Conservation (phyloP, 2,113 vertebrate genomes). For the Xiphophorus couchianus region DNA sequence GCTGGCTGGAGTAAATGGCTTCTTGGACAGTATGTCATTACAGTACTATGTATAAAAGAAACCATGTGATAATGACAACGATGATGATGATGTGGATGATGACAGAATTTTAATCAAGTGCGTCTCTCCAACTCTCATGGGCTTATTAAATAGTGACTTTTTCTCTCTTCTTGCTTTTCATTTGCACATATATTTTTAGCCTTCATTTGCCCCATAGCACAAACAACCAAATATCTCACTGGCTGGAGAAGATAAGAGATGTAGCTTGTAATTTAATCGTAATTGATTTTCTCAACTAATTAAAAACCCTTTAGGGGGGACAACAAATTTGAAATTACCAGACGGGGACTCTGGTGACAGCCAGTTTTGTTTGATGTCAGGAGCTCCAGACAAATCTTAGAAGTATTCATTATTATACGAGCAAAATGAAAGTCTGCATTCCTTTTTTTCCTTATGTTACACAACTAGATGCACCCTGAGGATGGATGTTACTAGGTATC, state of each 20-base stretch:
- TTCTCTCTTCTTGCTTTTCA: conserved; percentile 13
- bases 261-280: conserved; percentile 43
- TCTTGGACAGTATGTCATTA: conserved; percentile 63
- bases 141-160: conserved; percentile 28
- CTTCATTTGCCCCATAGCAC: conserved; percentile 39
- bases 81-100: conserved; percentile 43
- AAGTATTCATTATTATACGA: neutral
- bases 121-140: conserved; percentile 44
- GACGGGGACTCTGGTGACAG: conserved; percentile 19
- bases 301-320: conserved; percentile 49
- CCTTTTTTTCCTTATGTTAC: neutral
- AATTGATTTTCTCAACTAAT: conserved; percentile 66
- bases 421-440: too few species aligned
- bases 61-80: conserved; percentile 49
- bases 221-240: conserved; percentile 48
- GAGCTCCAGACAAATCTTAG: neutral
- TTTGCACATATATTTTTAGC: conserved; percentile 50
- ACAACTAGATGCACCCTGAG: neutral
- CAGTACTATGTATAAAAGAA: conserved; percentile 22
- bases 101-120: conserved; percentile 53
- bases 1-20: conserved; percentile 47
- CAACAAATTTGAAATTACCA: conserved; percentile 27
- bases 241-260: conserved; percentile 56
- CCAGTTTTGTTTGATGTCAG: conserved; percentile 10
- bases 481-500: neutral